phyloP scores from a whole-genome alignment of 2,888 invertebrate genomes.

The Rhingia campestris region DNA sequence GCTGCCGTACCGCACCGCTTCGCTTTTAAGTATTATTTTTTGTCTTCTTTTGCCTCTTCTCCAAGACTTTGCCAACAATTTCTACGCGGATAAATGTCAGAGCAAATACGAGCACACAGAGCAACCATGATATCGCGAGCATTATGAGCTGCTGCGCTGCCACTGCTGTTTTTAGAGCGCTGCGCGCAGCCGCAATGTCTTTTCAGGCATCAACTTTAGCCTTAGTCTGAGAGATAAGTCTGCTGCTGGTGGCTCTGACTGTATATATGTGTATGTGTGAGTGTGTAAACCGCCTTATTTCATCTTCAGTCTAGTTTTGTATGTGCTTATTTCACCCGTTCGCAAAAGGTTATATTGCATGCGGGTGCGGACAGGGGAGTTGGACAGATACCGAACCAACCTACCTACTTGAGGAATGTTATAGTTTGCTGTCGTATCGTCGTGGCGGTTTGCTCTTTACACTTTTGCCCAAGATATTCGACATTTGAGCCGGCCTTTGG shows the following conservation, averaged over 20 bases:
- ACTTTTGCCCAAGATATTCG: constrained; percentile 73
- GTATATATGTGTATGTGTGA: constrained; percentile 23
- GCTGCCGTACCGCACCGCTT: background rate
- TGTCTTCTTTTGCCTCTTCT: constrained; percentile 43
- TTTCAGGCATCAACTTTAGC: constrained; percentile 60
- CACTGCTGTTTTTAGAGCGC: constrained; percentile 12
- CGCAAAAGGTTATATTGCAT: constrained; percentile 62
- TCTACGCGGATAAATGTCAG: constrained; percentile 71
- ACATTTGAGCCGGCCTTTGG: constrained; percentile 74
- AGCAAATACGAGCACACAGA: constrained; percentile 61
- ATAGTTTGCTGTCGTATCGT: constrained; percentile 63
- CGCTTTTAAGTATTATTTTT: constrained; percentile 29
- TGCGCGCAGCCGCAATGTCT: constrained; percentile 38
- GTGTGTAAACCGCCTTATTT: constrained; percentile 48
- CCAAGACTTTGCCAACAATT: constrained; percentile 35
- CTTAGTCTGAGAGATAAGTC: constrained; percentile 28
- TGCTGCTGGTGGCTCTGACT: background rate
- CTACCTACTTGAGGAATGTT: constrained; percentile 67
- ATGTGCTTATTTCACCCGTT: constrained; percentile 50
- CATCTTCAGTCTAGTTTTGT: constrained; percentile 67
- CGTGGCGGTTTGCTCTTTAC: constrained; percentile 71
- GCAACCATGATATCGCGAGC: constrained; percentile 33
- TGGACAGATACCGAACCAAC: constrained; percentile 35
- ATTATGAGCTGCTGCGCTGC: constrained; percentile 28
- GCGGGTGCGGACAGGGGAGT: background rate